Evolutionary conservation across 2,888 invertebrate species (phyloP), one percentile per base, ranked within the genome.

Genomic region (Metalampra italica): DNA sequence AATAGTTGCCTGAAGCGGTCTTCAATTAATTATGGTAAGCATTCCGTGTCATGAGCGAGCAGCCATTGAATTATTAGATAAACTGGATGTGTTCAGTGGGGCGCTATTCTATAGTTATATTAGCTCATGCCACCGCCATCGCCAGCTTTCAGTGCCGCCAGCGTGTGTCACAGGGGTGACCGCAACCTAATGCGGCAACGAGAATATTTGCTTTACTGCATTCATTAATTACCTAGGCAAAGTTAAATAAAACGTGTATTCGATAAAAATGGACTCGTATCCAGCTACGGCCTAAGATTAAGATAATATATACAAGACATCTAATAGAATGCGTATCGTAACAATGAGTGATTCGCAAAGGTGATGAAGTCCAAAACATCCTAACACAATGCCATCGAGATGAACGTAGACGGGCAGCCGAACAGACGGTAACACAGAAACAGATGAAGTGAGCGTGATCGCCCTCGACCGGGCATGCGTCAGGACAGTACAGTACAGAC

Each of bases 391-490:
- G 82, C 81, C 85, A 78, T 84, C 82, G 80, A 82, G 70, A 83
- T 85, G 86, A 84, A 82, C 80, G 79, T 70, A 78, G 82, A 83
- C 82, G 81, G 74, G 75, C 75, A 82, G 82, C 82, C 84, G 81
- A 74, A 81, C 76, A 83, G 83, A 81, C 86, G 86, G 81, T 43
- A 71, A 87, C 87, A 88, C 81, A 87, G 82, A 87, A 66, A 87
- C 87, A 83, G 84, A 88, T 88, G 87, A 84, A 85, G 88, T 86
- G 87, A 87, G 88, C 85, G 87, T 87, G 87, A 87, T 82, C 78
- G 86, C 83, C 87, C 87, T 78, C 83, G 78, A 74, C 78, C 82
- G 87, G 87, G 87, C 88, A 87, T 87, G 88, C 87, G 83, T 87
- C 87, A 80, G 87, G 85, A 87, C 85, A 88, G 85, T 73, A 80